Percentiles rank a stretch among this genome's conserved stretches.
Conservation (phyloP, 2,797 vertebrate species). For the Cossypha niveicapilla region DNA sequence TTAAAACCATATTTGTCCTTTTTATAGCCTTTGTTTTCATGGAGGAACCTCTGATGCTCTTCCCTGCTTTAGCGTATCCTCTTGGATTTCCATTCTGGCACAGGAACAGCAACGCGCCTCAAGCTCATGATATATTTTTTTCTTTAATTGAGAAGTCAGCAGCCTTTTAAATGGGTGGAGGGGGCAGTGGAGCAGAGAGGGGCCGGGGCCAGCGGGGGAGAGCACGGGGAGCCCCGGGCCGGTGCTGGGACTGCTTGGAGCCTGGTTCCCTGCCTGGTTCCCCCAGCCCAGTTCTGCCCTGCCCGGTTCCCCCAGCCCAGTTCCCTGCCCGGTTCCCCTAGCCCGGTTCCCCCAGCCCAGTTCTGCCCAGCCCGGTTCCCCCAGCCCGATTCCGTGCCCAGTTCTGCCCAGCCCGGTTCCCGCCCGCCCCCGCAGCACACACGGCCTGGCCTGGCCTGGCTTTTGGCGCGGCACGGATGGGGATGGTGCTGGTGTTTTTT, state of each 20-base stretch:
- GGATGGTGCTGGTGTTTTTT: not conserved
- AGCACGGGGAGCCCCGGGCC: not conserved
- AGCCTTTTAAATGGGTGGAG: not conserved
- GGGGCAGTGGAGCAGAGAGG: rapidly evolving
- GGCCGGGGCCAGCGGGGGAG: not conserved
- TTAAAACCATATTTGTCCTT: constrained; percentile 19
- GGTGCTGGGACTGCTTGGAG: rapidly evolving
- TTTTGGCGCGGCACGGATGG: not conserved
- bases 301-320: not conserved
- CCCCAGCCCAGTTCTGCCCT: no score
- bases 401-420: no score
- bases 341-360: no score
- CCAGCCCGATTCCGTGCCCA: not conserved
- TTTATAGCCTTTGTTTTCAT: constrained; percentile 65
- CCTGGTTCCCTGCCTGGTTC: not conserved
- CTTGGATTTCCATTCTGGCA: not conserved
- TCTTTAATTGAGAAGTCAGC: not conserved
- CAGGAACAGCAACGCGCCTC: not conserved
- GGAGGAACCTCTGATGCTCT: constrained; percentile 19
- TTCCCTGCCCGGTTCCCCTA: rapidly evolving
- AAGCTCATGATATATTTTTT: not conserved
- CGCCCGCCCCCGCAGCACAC: not conserved
- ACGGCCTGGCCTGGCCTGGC: not conserved
- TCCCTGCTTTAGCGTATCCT: not conserved
- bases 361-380: not conserved